Base-by-base conservation (phyloP, 2,888 invertebrate genomes). In the Anticlea derivata region DNA sequence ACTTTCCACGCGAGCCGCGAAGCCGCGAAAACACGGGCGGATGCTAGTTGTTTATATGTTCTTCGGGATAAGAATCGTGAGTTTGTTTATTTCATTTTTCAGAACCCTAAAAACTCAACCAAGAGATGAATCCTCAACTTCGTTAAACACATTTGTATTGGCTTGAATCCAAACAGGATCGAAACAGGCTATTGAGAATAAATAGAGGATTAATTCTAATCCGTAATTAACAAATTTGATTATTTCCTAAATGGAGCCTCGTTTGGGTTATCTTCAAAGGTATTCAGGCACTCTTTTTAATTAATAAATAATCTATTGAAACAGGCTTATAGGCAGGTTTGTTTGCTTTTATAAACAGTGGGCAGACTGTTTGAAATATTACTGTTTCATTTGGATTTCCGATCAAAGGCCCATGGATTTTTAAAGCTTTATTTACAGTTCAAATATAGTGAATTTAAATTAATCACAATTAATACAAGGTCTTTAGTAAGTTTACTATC, bases 181-280 rank as follows among this genome's bases (percentile, higher is more conserved):
- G 26, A 35, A 45, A 33, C 17, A 40, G 8, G 10, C 22, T 22
- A 40, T 44, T 31, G 10, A 39, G 26, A 31, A 43, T 41, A 37
- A 49, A 48, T 31, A 30, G 31, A 46, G 41, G 31, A 37, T 35
- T 12, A 41, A 41, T 51, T 31, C 30, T 41, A 41, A 46, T 47
- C 43, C 47, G 31, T 43, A 48, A 48, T 53, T 53, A 44, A 48
- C 43, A 39, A 53, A 53, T 48, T 47, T 34, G 43, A 53, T 53
- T 48, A 53, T 53, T 31, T 37, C 41, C 41, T 30, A 20, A 52
- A 47, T 47, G 47, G 38, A 33, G 23, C 31, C 37, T 47, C 47
- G 46, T 47, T 38, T 37, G 23, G 22, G 22, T 23, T 51, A 51
- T 38, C 41, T 51, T 37, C 47, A 43, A 52, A 52, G 33, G 33